phyloP scores from a whole-genome alignment of 2,888 invertebrate species.

The Drosophila histrio region DNA sequence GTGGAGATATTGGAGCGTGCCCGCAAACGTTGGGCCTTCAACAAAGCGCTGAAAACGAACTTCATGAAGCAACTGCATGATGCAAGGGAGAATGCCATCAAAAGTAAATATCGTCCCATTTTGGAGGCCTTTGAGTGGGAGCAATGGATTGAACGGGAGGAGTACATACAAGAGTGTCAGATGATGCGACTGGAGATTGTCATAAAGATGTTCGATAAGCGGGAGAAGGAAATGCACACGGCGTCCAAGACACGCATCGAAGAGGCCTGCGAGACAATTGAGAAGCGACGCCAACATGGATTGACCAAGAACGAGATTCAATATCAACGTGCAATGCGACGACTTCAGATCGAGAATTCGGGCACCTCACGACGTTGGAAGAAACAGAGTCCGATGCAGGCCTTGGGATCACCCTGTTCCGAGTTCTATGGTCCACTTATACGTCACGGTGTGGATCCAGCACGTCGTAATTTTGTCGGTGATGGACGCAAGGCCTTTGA shows the following conservation, averaged over 20 bases:
- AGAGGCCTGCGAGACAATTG: constrained; percentile 85
- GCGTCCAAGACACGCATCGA: constrained; percentile 84
- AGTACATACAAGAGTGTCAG: constrained; percentile 90
- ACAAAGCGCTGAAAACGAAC: constrained; percentile 86
- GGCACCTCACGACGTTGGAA: constrained; percentile 83
- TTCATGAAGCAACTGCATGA: constrained; percentile 85
- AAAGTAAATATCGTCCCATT: constrained; percentile 86
- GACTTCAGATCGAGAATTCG: constrained; percentile 84
- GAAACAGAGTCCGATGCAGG: constrained; percentile 84
- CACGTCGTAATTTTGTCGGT: constrained; percentile 85
- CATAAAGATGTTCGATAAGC: constrained; percentile 86
- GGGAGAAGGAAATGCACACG: constrained; percentile 81
- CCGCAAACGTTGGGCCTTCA: constrained; percentile 88
- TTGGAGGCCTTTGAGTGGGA: constrained; percentile 92
- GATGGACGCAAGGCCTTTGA: constrained; percentile 74
- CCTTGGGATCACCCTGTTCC: constrained; percentile 86
- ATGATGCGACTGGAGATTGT: constrained; percentile 87
- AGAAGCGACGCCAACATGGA: constrained; percentile 85
- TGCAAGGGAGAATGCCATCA: constrained; percentile 80
- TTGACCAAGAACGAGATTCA: constrained; percentile 85
- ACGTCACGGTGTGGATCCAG: constrained; percentile 88
- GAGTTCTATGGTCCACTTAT: constrained; percentile 88
- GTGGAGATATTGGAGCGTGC: constrained; percentile 88
- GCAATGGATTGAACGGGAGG: constrained; percentile 93
- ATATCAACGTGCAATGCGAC: constrained; percentile 85